Base-by-base conservation (phyloP, 2,888 invertebrate genomes). In the Pristionchus mayeri region DNA sequence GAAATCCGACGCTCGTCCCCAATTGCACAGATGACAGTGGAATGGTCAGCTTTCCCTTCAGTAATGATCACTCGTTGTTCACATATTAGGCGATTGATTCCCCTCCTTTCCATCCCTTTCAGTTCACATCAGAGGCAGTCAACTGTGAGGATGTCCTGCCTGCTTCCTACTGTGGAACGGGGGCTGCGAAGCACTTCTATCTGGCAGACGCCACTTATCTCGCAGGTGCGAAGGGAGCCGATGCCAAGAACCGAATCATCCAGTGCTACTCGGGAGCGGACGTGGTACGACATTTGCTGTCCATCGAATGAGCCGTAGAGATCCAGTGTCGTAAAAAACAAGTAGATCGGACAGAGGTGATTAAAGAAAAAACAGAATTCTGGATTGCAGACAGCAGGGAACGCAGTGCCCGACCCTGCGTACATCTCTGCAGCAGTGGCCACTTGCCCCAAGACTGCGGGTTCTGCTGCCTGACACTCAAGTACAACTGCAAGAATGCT, bases 361-460 rank as follows among this genome's bases (percentile, higher is more conserved):
- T n/a, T n/a, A n/a, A n/a, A n/a, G n/a, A n/a, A 44, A 44, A 44
- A 44, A 9, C 6, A 44, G 44, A 44, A 44, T 44, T 9, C 44
- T 44, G 7, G 44, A 44, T 27, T 78, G 3, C 34, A 78, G 78
- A 44, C 71, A 0, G 50, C 78, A 11, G 78, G 50, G 0, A 30
- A 52, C 27, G 1, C n/a, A 6, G 16, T 27, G 3, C n/a, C 18
- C 0, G 80, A 80, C 37, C 57, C 50, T 16, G 37, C 80, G 24
- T 80, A 27, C 40, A 27, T 80, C 57, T n/a, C 40, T 40, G 86
- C 85, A 9, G 87, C 87, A 7, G n/a, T 85, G 0, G 37, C 82
- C 24, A 84, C 78, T 4, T 88, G 88, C 52, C 84, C 88, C 27
- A 88, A 88, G 63, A 85, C 54, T 88, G 88, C 76, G 88, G 87